Evolutionary conservation across 2,888 invertebrate genomes (phyloP).

Genomic region (Megalurothrips usitatus): DNA sequence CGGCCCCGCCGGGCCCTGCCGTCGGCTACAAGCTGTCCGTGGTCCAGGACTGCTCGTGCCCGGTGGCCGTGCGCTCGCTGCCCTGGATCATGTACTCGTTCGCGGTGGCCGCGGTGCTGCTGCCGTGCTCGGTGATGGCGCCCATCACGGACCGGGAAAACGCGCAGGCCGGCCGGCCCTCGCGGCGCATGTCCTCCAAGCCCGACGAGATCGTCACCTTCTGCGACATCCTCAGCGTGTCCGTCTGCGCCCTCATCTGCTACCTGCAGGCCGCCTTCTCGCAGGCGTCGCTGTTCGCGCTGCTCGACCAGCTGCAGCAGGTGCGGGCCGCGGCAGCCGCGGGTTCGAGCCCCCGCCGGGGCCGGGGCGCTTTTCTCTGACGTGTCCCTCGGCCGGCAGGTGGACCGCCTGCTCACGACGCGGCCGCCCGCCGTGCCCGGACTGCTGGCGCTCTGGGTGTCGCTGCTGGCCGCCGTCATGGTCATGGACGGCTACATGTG

Average conservation of each 20-base stretch:
- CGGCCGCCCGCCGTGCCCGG: background rate
- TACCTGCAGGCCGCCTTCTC: background rate
- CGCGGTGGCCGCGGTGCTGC: background rate
- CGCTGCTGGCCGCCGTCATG: background rate
- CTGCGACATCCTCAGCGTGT: conserved; percentile 54
- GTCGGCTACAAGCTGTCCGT: no score
- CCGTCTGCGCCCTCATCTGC: background rate
- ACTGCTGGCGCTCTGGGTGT: background rate
- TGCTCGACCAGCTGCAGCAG: conserved; percentile 9
- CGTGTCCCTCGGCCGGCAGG: background rate
- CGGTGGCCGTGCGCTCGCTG: conserved; percentile 6
- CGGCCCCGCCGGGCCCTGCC: no score
- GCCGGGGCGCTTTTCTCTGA: background rate
- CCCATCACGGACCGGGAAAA: background rate
- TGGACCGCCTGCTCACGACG: conserved; percentile 11
- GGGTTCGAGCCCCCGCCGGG: no score
- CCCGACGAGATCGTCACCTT: conserved; percentile 56
- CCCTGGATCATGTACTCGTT: background rate
- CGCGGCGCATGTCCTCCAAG: conserved; percentile 41
- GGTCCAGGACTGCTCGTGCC: conserved; percentile 2
- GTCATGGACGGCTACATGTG: conserved; percentile 42
- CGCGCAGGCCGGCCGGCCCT: background rate
- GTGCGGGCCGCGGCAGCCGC: background rate
- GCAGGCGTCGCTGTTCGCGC: background rate
- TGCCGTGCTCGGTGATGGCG: background rate